phyloP scores from a whole-genome alignment of 1,140 invertebrate genomes.

The Drosophila albomicans region DNA sequence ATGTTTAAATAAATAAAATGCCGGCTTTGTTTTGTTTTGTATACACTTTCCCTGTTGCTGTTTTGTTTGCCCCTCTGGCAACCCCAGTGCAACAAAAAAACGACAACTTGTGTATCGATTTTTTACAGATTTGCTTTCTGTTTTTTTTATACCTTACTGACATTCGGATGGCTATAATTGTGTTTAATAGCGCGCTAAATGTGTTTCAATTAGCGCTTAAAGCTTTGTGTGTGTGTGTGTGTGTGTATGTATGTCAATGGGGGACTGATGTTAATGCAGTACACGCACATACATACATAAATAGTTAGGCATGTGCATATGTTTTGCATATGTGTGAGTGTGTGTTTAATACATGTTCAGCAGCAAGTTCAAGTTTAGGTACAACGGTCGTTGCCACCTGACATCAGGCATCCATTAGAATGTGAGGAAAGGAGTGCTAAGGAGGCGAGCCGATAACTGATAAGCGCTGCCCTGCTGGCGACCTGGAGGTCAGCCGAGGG shows the following conservation, averaged over 20 bases:
- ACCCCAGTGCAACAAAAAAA: slow-evolving; percentile 8
- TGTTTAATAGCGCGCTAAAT: slow-evolving; percentile 81
- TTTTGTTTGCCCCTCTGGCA: slow-evolving; percentile 20
- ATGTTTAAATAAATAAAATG: slow-evolving; percentile 43
- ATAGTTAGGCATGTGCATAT: not conserved
- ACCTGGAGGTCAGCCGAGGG: slow-evolving; percentile 18
- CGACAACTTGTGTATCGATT: slow-evolving; percentile 42
- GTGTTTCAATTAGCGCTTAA: slow-evolving; percentile 73
- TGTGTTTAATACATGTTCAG: slow-evolving; percentile 10
- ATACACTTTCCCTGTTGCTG: slow-evolving; percentile 20
- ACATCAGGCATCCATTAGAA: slow-evolving; percentile 1
- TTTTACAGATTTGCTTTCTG: slow-evolving; percentile 21
- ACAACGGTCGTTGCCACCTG: slow-evolving; percentile 53
- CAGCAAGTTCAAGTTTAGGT: slow-evolving; percentile 56
- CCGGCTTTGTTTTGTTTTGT: slow-evolving; percentile 35
- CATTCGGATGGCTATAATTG: slow-evolving; percentile 72
- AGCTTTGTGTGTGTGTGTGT: slow-evolving; percentile 19
- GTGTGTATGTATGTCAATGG: slow-evolving; percentile 53
- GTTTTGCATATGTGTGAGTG: not conserved
- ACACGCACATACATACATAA: slow-evolving; percentile 6
- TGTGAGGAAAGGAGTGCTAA: not conserved
- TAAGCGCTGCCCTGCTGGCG: slow-evolving; percentile 5
- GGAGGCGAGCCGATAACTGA: slow-evolving; percentile 16
- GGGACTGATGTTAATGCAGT: slow-evolving; percentile 15
- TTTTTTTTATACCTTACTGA: slow-evolving; percentile 28